Percentiles rank a stretch among this genome's conserved stretches.
Evolutionary conservation across 2,888 invertebrate species (phyloP).

Genomic region (Lagria hirta): DNA sequence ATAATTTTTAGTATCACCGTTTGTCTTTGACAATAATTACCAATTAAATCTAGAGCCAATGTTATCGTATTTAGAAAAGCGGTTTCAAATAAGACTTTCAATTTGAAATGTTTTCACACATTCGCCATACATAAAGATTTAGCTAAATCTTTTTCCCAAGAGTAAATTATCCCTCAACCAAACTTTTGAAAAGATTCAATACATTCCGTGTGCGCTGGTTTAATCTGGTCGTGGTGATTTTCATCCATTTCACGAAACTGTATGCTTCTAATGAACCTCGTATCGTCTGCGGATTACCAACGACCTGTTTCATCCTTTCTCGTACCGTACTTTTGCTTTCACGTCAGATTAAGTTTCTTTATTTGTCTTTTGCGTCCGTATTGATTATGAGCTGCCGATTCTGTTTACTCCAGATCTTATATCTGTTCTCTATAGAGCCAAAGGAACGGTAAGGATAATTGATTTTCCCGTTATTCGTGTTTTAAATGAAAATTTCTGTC

Average conservation of each 20-base stretch:
- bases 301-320: constrained; percentile 36
- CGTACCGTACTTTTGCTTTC: constrained; percentile 33
- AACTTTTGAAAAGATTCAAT: no score
- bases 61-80: no score
- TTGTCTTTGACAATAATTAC: no score
- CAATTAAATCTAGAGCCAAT: no score
- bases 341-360: constrained; percentile 41
- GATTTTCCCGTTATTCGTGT: constrained; percentile 6
- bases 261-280: constrained; percentile 45
- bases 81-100: no score
- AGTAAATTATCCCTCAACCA: no score
- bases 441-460: constrained; percentile 18
- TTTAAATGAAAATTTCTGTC: constrained; percentile 1
- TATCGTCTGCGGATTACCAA: constrained; percentile 49
- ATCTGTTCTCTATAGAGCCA: constrained; percentile 5
- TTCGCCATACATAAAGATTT: background rate
- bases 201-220: no score
- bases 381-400: constrained; percentile 34
- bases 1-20: no score
- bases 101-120: background rate
- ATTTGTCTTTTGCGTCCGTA: constrained; percentile 38
- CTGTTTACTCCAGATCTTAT: constrained; percentile 19
- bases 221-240: constrained; percentile 12
- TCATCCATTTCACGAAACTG: constrained; percentile 7
- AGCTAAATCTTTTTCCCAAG: background rate